phyloP scores from a whole-genome alignment of 2,113 vertebrate species.

The Symphodus melops region DNA sequence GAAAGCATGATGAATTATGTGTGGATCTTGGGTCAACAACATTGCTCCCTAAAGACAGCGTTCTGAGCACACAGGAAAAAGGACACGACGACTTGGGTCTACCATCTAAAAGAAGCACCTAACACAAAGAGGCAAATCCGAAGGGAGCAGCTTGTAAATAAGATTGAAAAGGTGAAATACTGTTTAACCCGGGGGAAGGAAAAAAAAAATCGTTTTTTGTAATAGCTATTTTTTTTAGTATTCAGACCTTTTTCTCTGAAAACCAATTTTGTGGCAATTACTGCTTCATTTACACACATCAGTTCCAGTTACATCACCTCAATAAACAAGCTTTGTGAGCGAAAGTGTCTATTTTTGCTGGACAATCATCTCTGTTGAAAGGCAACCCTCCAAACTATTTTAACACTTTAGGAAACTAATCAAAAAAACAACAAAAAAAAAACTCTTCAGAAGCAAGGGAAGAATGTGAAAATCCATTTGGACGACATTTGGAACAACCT shows the following conservation, averaged over 20 bases:
- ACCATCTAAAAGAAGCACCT: conserved; percentile 66
- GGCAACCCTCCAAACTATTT: conserved; percentile 47
- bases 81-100: conserved; percentile 41
- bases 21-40: conserved; percentile 45
- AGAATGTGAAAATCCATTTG: conserved; percentile 53
- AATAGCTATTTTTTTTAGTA: conserved; percentile 9
- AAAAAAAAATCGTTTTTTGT: no score
- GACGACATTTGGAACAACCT: conserved; percentile 50
- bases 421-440: neutral
- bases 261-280: conserved; percentile 72
- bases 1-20: conserved; percentile 46
- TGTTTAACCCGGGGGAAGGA: conserved; percentile 42
- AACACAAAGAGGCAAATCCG: conserved; percentile 59
- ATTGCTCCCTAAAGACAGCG: conserved; percentile 40
- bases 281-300: conserved; percentile 70
- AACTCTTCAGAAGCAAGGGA: conserved; percentile 28
- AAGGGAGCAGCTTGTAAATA: conserved; percentile 31
- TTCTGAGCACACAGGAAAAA: conserved; percentile 26
- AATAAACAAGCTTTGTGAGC: conserved; percentile 40
- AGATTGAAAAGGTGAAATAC: conserved; percentile 40
- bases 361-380: conserved; percentile 63
- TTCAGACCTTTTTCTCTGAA: conserved; percentile 51
- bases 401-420: conserved; percentile 37
- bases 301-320: conserved; percentile 64
- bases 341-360: conserved; percentile 45